Base-by-base conservation (phyloP, 1,140 invertebrate species). In the Fopius arisanus region DNA sequence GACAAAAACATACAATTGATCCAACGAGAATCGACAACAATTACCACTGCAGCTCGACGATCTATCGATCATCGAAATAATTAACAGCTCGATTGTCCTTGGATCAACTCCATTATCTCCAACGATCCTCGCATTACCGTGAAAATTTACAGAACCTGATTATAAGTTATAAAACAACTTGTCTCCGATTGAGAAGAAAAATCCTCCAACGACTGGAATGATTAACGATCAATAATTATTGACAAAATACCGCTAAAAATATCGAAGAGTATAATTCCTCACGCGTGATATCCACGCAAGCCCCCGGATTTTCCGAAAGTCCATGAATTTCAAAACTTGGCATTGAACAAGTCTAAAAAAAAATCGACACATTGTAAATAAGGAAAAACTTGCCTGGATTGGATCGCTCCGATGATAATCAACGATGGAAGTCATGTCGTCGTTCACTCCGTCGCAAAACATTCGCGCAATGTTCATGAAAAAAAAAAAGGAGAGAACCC, bases 351-450 rank as follows among this genome's bases (percentile, higher is more conserved):
- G 31, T 9, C 31, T 33, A 33, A 33, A 33, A 33, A 33, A 59
- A 59, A 59, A 59, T 26, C 54, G 23, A 70, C 6, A 70, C 16
- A 59, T 59, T 48, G 48, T 65, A 67, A 77, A 77, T 28, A 70
- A 51, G 70, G 43, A 67, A 71, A 68, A 73, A 73, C 81, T 84
- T 54, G 82, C 83, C 77, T 81, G 79, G 4, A 78, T 29, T 3
- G 80, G 70, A n/a, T 82, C 77, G 5, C 51, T 77, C 51, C 77
- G 75, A 65, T 48, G 43, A 48, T 81, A 82, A 51, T 71, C 76
- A 10, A 70, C 73, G 59, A 80, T 83, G 3, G 76, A 62, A 69
- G 80, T 78, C 82, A 84, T 84, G 16, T 65, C 21, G 74, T 48
- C 48, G 66, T 66, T 54, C 12, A 33, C 19, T 29, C 26, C 26